These are phyloP conservation scores for Caenorhabditis uteleia DNA, from an alignment of 2,888 invertebrate species.

Conservation along the genomic window DNA sequence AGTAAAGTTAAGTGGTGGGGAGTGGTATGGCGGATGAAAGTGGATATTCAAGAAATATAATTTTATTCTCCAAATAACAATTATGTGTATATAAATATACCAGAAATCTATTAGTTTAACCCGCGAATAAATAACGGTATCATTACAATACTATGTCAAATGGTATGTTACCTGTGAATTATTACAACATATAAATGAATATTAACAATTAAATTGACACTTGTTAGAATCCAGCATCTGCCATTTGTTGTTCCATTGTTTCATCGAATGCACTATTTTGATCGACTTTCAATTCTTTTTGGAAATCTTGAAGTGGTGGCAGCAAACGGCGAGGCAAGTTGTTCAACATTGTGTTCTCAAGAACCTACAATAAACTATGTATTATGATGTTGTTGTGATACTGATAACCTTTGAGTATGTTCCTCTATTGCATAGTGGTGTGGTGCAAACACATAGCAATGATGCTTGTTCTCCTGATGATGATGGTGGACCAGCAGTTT, in stretches of 20 bases:
- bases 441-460: conserved; percentile 59
- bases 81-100: no score
- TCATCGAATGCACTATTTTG: conserved; percentile 27
- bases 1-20: no score
- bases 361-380: conserved; percentile 12
- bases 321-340: conserved; percentile 43
- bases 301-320: conserved; percentile 19
- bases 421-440: conserved; percentile 56
- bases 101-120: no score
- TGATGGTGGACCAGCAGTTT: conserved; percentile 29
- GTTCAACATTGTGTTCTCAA: conserved; percentile 50
- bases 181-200: no score
- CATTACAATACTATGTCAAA: no score
- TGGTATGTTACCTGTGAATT: no score
- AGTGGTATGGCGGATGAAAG: no score
- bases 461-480: conserved; percentile 34
- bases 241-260: conserved; percentile 41
- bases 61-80: no score
- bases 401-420: conserved; percentile 41
- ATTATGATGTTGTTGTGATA: not conserved
- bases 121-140: not conserved
- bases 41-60: no score
- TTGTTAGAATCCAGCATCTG: conserved; percentile 43
- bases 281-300: conserved; percentile 18
- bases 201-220: not conserved